These are phyloP conservation scores for Fulmarus glacialis DNA, from an alignment of 2,113 vertebrate genomes.

Conservation along the genomic window DNA sequence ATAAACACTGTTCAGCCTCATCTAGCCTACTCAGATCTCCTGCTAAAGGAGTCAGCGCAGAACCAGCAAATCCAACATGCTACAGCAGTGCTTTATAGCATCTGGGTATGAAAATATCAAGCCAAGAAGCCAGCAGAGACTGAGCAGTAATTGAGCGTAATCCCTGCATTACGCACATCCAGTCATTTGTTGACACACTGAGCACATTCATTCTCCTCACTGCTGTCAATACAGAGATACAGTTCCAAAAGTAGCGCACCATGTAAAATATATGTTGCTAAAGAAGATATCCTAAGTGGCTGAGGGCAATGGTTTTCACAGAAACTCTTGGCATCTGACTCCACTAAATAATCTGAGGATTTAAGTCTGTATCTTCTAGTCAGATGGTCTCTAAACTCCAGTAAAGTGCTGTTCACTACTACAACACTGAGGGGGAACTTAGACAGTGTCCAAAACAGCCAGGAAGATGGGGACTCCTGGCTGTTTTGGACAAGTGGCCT, in stretches of 20 bases:
- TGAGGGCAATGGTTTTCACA: neutral
- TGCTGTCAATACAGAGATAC: neutral
- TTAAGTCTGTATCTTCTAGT: neutral
- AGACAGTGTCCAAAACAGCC: neutral
- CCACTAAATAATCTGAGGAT: neutral
- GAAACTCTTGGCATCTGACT: neutral
- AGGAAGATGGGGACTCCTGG: neutral
- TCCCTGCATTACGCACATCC: fast-evolving
- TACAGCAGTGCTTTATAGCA: neutral
- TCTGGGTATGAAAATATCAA: neutral
- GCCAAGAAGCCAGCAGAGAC: neutral
- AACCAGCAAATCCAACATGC: neutral
- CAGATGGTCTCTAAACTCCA: neutral
- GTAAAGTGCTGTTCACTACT: neutral
- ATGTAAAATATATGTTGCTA: fast-evolving
- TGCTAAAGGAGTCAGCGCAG: neutral
- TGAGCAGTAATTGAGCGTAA: neutral
- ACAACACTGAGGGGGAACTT: neutral
- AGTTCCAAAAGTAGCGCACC: neutral
- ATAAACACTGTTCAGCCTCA: neutral
- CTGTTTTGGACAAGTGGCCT: too few relatives aligned
- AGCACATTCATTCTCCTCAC: neutral
- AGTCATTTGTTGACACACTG: neutral
- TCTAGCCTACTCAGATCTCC: neutral
- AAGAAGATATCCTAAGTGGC: neutral